Percentiles rank a stretch among this genome's conserved stretches.
phyloP scores from a whole-genome alignment of 2,113 vertebrate genomes.

The Mesoclemmys tuberculata region DNA sequence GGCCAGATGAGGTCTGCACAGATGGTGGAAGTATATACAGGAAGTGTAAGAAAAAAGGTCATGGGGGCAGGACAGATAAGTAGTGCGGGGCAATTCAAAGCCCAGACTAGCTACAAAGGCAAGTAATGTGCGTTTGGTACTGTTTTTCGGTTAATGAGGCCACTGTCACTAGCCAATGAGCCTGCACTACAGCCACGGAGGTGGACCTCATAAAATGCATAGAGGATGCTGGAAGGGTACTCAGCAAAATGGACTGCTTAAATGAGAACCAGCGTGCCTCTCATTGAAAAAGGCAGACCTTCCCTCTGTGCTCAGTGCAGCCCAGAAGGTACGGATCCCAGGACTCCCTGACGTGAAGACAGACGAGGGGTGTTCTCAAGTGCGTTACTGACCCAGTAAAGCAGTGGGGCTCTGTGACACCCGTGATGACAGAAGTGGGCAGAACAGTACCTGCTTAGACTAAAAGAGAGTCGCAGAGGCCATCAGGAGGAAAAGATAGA shows the following conservation, averaged over 20 bases:
- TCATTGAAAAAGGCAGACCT: background rate
- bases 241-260: background rate
- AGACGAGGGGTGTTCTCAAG: background rate
- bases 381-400: background rate
- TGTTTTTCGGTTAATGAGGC: background rate
- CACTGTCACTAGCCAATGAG: background rate
- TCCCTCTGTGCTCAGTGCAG: background rate
- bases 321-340: background rate
- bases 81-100: background rate
- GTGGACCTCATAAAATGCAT: background rate
- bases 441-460: background rate
- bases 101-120: background rate
- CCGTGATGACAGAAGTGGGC: background rate
- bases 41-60: background rate
- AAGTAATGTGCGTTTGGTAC: background rate
- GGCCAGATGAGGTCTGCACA: background rate
- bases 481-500: background rate
- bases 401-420: background rate
- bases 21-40: background rate
- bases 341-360: background rate
- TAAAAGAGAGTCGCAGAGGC: background rate
- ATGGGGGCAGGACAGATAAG: background rate
- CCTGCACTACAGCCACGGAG: background rate
- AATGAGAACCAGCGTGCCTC: background rate
- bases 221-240: background rate